Evolutionary conservation across 2,888 invertebrate species (phyloP), one percentile per base, ranked within the genome.

Genomic region (Cephus pulcher): DNA sequence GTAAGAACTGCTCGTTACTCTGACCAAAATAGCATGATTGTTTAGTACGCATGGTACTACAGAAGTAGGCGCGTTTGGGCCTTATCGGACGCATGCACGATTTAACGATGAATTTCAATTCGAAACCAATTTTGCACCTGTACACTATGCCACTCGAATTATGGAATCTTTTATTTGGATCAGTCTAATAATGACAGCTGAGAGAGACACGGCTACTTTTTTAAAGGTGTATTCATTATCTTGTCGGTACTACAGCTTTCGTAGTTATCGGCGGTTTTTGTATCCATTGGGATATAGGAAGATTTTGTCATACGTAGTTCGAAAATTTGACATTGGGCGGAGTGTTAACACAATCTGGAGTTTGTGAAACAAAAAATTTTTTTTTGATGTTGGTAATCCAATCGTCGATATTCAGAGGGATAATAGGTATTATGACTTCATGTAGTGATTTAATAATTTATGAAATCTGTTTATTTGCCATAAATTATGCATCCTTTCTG

Each of bases 291-390:
- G 56, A 23, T 23, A 56, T 6, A 56, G 23, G 9, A 56, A 2
- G 23, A 23, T 23, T 56, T 56, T 56, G 2, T 56, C 15, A 23
- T 56, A 23, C 15, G 23, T 56, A 56, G 56, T 56, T 56, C 56
- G 56, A 9, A 6, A 9, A 56, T 56, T 23, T 56, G 23, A 56
- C 56, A 56, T 9, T 56, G 23, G 56, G 56, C 56, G 15, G 23
- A 23, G 2, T 56, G 9, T 0, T 23, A 2, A 56, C 56, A 6
- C 9, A 9, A 56, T 23, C 23, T 0, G 23, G 23, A 56, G 9
- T 23, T 23, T 56, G 23, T 23, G 6, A 56, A 9, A 12, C 1
- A 9, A 23, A 2, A 2, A 0, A 0, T 2, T 6, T 23, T 56
- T 40, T 15, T 23, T 56, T 2, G 23, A 23, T 9, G 6, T 23